Conservation (phyloP, 1,140 invertebrate species). For the Calliopsis andreniformis region DNA sequence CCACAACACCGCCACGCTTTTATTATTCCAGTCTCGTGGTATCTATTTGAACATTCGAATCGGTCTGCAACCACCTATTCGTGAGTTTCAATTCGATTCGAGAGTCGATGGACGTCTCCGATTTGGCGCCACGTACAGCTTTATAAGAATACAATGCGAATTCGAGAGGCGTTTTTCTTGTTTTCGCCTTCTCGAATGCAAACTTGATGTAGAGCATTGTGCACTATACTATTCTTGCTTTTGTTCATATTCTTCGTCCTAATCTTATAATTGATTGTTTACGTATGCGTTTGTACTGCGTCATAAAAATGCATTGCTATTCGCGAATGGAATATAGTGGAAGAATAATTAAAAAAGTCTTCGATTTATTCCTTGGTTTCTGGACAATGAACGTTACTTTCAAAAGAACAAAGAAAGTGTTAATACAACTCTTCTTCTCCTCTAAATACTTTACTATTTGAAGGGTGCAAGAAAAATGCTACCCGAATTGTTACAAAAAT, state of each 20-base stretch:
- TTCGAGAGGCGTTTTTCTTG: slow-evolving; percentile 21
- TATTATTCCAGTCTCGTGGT: slow-evolving; percentile 30
- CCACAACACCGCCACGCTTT: neutral
- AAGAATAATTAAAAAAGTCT: too few species aligned
- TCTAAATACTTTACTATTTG: too few species aligned
- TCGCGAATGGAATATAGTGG: too few species aligned
- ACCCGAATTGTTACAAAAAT: too few species aligned
- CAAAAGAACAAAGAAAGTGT: too few species aligned
- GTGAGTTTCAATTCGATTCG: slow-evolving; percentile 10
- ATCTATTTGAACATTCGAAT: slow-evolving; percentile 44
- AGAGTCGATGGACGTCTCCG: slow-evolving; percentile 7
- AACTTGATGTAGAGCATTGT: neutral
- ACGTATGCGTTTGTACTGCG: too few species aligned
- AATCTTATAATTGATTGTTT: neutral
- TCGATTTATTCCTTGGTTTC: too few species aligned
- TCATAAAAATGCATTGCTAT: too few species aligned
- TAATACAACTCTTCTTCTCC: too few species aligned
- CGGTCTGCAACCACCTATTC: too few species aligned
- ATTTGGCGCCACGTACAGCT: slow-evolving; percentile 40
- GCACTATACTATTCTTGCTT: neutral
- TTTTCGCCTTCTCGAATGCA: slow-evolving; percentile 18
- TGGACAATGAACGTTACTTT: too few species aligned
- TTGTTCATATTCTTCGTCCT: neutral
- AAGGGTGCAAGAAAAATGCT: too few species aligned
- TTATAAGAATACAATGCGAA: neutral